Evolutionary conservation across 1,140 invertebrate genomes (phyloP).

Genomic region (Drosophila leontia): DNA sequence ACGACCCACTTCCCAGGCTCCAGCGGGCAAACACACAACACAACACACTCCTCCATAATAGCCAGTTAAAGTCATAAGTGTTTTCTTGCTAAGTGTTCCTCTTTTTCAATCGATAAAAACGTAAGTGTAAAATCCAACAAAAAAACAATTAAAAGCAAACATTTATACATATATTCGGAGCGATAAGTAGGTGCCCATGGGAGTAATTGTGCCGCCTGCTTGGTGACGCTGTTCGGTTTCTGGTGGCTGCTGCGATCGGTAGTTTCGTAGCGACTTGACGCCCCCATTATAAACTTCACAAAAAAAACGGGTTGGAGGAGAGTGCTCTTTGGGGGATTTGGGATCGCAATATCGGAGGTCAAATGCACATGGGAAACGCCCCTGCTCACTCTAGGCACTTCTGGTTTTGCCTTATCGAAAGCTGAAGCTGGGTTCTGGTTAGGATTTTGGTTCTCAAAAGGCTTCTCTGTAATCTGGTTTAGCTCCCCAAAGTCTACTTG

Average conservation of each 20-base stretch:
- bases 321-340: background rate
- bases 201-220: constrained; percentile 32
- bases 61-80: constrained; percentile 56
- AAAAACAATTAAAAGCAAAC: constrained; percentile 46
- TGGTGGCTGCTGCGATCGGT: constrained; percentile 25
- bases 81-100: constrained; percentile 50
- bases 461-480: background rate
- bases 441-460: constrained; percentile 8
- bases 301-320: constrained; percentile 10
- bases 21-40: constrained; percentile 24
- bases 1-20: constrained; percentile 62
- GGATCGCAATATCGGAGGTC: constrained; percentile 20
- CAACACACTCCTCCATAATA: constrained; percentile 33
- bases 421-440: background rate
- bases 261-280: constrained; percentile 49
- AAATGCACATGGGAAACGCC: constrained; percentile 43
- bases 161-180: constrained; percentile 32
- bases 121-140: constrained; percentile 36
- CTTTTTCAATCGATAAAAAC: constrained; percentile 47
- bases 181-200: constrained; percentile 64
- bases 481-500: background rate
- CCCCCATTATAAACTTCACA: constrained; percentile 40
- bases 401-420: constrained; percentile 33
- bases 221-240: constrained; percentile 7
- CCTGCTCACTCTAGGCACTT: constrained; percentile 17